Evolutionary conservation across 2,113 vertebrate genomes (phyloP).

Genomic region (Agapornis roseicollis): DNA sequence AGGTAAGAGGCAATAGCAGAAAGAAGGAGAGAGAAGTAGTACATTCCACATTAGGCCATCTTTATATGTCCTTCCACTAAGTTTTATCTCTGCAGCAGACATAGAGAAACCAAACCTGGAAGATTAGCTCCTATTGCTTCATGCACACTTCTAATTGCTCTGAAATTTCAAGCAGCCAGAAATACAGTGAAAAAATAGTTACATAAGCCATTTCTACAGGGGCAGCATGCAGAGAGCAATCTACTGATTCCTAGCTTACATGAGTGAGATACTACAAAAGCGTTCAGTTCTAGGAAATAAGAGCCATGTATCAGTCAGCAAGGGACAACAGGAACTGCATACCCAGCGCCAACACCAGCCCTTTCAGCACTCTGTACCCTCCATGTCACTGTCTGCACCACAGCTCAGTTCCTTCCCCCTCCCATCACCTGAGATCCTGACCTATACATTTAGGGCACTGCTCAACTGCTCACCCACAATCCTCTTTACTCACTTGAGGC

Average conservation of each 20-base stretch:
- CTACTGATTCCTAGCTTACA: background rate
- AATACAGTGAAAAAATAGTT: background rate
- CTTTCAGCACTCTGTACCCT: background rate
- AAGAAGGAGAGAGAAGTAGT: background rate
- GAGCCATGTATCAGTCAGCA: background rate
- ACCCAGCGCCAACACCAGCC: background rate
- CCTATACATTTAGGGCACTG: background rate
- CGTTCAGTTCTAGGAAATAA: background rate
- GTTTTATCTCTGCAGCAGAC: background rate
- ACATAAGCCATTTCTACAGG: background rate
- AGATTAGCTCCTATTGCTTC: background rate
- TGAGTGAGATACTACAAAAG: background rate
- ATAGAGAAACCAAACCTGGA: background rate
- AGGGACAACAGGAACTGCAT: background rate
- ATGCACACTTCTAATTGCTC: background rate
- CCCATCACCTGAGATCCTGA: background rate
- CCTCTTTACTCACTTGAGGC: background rate
- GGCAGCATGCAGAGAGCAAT: background rate
- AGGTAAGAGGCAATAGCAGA: background rate
- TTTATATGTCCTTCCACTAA: background rate
- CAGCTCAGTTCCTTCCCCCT: background rate
- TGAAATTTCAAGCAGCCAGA: background rate
- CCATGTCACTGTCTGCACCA: background rate
- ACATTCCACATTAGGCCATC: background rate
- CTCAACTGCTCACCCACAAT: background rate